phyloP scores from a whole-genome alignment of 2,888 invertebrate species.

The Ichneumon xanthorius region DNA sequence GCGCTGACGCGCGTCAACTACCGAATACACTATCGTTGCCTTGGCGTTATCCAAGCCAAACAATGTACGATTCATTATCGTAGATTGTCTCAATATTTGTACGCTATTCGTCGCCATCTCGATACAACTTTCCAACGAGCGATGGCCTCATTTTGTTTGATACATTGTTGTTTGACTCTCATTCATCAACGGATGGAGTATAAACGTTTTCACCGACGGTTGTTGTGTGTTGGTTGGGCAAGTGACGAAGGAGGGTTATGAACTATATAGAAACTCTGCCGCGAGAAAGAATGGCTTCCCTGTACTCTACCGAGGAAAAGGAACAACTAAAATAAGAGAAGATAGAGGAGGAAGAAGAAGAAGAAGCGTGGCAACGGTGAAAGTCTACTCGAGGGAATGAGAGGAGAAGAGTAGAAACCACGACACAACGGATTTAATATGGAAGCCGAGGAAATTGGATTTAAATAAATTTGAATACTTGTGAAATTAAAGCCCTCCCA shows the following conservation, averaged over 20 bases:
- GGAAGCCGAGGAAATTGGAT: slow-evolving; percentile 82
- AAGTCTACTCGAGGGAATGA: slow-evolving; percentile 62
- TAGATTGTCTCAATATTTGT: no score
- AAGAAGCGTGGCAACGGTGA: slow-evolving; percentile 36
- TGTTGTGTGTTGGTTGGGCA: slow-evolving; percentile 15
- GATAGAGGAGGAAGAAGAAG: neutral
- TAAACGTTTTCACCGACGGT: neutral
- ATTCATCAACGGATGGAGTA: neutral
- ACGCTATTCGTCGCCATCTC: neutral
- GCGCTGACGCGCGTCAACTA: neutral
- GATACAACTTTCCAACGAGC: neutral
- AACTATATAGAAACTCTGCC: slow-evolving; percentile 53
- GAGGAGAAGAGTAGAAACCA: slow-evolving; percentile 73
- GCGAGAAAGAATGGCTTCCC: slow-evolving; percentile 39
- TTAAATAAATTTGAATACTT: slow-evolving; percentile 84
- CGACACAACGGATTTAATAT: slow-evolving; percentile 81
- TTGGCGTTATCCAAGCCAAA: neutral
- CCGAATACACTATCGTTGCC: neutral
- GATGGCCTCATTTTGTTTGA: neutral
- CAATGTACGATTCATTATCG: neutral
- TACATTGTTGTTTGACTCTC: neutral
- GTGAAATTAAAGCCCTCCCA: slow-evolving; percentile 83
- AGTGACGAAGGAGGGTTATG: neutral
- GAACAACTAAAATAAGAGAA: neutral
- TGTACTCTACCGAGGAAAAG: neutral